Conservation (phyloP, 2,113 vertebrate genomes). For the Pterocles orientalis region DNA sequence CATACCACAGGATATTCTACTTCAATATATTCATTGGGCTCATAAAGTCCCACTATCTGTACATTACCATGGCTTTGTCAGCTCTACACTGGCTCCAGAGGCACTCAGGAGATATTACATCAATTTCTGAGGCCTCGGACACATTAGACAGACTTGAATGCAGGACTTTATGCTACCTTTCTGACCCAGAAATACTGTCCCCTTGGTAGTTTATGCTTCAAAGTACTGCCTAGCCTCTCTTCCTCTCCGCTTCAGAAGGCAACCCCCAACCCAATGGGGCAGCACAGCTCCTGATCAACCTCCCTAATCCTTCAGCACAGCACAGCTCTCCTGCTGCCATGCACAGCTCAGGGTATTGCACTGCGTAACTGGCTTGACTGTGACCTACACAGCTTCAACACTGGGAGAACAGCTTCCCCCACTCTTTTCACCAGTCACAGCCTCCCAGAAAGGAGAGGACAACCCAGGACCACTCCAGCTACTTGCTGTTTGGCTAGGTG, state of each 20-base stretch:
- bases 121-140: background rate
- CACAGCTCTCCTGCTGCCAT: background rate
- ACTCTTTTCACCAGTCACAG: background rate
- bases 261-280: background rate
- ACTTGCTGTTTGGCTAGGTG: fast-evolving
- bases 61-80: background rate
- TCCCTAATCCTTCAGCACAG: background rate
- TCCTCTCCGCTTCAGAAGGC: background rate
- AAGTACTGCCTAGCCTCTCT: background rate
- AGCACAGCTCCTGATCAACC: background rate
- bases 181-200: background rate
- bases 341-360: fast-evolving
- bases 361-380: no score
- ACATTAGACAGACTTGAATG: background rate
- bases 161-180: background rate
- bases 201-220: background rate
- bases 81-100: background rate
- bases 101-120: background rate
- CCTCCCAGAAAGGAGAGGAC: background rate
- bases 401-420: background rate
- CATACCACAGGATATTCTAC: background rate
- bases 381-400: background rate
- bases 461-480: fast-evolving
- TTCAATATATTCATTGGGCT: background rate
- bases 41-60: background rate